Percentiles rank a stretch among this genome's conserved stretches.
These are phyloP conservation scores for Ariopsis seemanni DNA, from an alignment of 2,113 vertebrate species.

Conservation along the genomic window DNA sequence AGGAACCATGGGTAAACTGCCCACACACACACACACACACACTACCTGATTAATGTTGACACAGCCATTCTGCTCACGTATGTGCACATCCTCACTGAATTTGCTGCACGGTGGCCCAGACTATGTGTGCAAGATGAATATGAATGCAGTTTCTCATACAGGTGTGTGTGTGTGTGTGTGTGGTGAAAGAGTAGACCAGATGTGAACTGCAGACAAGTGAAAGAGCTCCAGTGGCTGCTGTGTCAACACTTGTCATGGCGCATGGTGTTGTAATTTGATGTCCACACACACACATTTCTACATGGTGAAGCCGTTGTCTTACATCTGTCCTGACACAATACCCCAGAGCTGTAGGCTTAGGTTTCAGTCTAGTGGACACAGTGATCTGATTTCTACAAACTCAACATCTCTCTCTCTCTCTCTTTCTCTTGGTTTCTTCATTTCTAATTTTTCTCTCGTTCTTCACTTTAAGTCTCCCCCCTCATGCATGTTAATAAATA, in stretches of 20 bases:
- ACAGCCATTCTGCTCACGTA: neutral
- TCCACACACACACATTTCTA: neutral
- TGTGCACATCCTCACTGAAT: neutral
- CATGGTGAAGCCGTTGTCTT: neutral
- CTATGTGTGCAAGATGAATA: neutral
- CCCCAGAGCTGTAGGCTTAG: neutral
- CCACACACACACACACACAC: neutral
- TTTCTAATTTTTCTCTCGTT: neutral
- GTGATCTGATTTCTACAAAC: conserved; percentile 35
- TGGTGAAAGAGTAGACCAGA: neutral
- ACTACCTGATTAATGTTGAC: conserved; percentile 3
- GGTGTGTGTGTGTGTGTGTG: neutral
- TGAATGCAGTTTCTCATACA: neutral
- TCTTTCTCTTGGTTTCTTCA: neutral
- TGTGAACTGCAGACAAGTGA: neutral
- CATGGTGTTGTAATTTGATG: conserved; percentile 16
- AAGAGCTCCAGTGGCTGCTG: neutral
- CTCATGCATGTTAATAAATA: too few species aligned
- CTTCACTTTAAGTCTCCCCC: neutral
- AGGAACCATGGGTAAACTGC: neutral
- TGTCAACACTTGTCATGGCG: neutral
- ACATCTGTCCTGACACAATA: conserved; percentile 2
- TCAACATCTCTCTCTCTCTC: neutral
- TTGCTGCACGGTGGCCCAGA: neutral
- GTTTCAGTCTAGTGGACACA: conserved; percentile 24